Evolutionary conservation across 2,888 invertebrate species (phyloP), one percentile per base, ranked within the genome.

Genomic region (Diaprepes abbreviatus): DNA sequence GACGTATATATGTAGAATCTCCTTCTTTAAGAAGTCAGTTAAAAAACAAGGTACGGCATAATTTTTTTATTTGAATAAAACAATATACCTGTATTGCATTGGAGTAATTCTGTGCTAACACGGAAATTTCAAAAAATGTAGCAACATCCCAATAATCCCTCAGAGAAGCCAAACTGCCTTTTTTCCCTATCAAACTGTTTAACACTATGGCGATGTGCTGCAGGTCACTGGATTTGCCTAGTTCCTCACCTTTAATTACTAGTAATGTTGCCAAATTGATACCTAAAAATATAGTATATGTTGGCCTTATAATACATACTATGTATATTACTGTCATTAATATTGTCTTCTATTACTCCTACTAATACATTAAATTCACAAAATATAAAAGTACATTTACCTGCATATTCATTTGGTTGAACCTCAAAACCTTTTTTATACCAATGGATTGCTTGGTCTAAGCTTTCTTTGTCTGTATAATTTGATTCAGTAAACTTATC

Each of bases 71-170:
- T n/a, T n/a, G n/a, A n/a, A n/a, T n/a, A n/a, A n/a, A 24, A 24
- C 5, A 5, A 5, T 50, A 28, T 10, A 98, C 98, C 85, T 97
- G 96, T 76, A 96, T 93, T 0, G 98, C 98, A 85, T 98, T 98
- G 10, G 92, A 89, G 82, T 97, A 98, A 83, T 99, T 97, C 84
- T 98, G 96, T 1, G 97, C 97, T 28, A 99, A 86, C 0, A 99
- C 98, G 50, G 97, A 97, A 75, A 98, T 98, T 86, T 98, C 98
- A 84, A 98, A 98, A 87, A 96, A 99, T 1, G 96, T 98, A 0
- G 98, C 98, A 10, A 99, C 98, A 83, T 98, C 98, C 99, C 99
- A 99, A 82, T 99, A 99, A 82, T 99, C 98, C 76, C 93, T 93
- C 16, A 99, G 86, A 0, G 95, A 95, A 0, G 93, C 91, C 24